These are phyloP conservation scores for Ectemnius lituratus DNA, from an alignment of 2,888 invertebrate genomes.

Conservation along the genomic window DNA sequence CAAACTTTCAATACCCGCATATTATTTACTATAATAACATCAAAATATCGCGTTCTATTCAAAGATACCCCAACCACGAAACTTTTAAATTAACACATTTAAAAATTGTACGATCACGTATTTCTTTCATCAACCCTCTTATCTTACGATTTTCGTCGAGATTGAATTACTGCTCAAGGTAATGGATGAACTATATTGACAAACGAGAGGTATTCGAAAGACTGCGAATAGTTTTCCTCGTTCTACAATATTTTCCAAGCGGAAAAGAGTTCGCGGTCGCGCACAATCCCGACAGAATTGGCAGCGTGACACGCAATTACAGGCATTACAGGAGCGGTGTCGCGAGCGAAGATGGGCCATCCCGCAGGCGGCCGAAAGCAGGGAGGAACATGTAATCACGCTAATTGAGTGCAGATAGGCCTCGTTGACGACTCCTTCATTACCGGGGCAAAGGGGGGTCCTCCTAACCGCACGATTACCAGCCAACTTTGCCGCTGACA, in stretches of 20 bases:
- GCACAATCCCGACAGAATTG: conserved; percentile 48
- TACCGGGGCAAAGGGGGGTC: conserved; percentile 64
- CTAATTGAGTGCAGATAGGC: conserved; percentile 76
- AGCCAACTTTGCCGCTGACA: conserved; percentile 60
- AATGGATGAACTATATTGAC: no score
- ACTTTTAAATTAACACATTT: not conserved
- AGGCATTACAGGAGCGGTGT: conserved; percentile 39
- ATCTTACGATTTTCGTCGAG: not conserved
- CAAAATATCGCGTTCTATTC: not conserved
- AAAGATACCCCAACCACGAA: not conserved
- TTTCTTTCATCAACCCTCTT: not conserved
- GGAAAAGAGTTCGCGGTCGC: not conserved
- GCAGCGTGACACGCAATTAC: conserved; percentile 57
- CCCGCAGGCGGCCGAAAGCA: conserved; percentile 46
- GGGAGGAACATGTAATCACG: conserved; percentile 69
- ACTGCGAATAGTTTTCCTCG: no score
- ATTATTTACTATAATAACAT: no score
- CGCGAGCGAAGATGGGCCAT: conserved; percentile 54
- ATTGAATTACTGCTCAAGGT: not conserved
- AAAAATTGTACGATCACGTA: no score
- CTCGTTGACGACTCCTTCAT: conserved; percentile 76
- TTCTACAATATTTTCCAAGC: no score
- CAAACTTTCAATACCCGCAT: no score
- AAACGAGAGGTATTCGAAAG: no score
- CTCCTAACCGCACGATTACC: conserved; percentile 66